A percentile compares a stretch with the other conserved stretches of the same genome.
phyloP scores from a whole-genome alignment of 2,797 vertebrate species.

The Enteromius thamalakanensis region DNA sequence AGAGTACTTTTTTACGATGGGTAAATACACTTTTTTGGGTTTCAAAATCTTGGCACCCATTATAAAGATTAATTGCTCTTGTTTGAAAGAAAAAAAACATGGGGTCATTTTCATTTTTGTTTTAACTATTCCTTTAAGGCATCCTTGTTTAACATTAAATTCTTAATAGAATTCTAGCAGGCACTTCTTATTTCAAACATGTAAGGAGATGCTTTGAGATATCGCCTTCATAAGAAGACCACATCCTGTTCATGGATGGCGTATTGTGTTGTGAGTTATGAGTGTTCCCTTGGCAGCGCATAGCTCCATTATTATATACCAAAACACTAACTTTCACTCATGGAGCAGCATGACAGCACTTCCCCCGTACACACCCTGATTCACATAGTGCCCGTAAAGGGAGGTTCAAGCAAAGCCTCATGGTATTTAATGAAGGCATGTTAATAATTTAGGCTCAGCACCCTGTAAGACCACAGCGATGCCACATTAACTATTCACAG shows the following conservation, averaged over 20 bases:
- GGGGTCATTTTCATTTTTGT: background rate
- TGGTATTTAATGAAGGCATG: constrained; percentile 70
- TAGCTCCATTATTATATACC: background rate
- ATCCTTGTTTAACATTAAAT: background rate
- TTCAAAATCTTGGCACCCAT: background rate
- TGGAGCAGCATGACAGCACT: constrained; percentile 19
- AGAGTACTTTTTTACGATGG: background rate
- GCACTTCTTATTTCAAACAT: background rate
- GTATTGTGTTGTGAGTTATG: constrained; percentile 6
- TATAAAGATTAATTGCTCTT: background rate
- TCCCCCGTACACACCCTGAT: constrained; percentile 16
- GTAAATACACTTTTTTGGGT: background rate
- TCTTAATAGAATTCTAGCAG: background rate
- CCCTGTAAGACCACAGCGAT: constrained; percentile 60
- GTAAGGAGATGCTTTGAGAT: background rate
- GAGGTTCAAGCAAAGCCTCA: constrained; percentile 52
- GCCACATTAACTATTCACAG: constrained; percentile 73
- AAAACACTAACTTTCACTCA: constrained; percentile 41
- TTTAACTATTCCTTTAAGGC: background rate
- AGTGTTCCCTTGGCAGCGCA: constrained; percentile 25
- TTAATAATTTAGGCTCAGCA: constrained; percentile 75
- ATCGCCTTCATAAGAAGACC: background rate
- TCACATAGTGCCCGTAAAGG: background rate
- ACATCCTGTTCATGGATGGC: constrained; percentile 25
- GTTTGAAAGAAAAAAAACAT: background rate